A percentile compares a stretch with the other conserved stretches of the same genome.
Conservation (phyloP, 2,113 vertebrate genomes). For the Anseranas semipalmata region DNA sequence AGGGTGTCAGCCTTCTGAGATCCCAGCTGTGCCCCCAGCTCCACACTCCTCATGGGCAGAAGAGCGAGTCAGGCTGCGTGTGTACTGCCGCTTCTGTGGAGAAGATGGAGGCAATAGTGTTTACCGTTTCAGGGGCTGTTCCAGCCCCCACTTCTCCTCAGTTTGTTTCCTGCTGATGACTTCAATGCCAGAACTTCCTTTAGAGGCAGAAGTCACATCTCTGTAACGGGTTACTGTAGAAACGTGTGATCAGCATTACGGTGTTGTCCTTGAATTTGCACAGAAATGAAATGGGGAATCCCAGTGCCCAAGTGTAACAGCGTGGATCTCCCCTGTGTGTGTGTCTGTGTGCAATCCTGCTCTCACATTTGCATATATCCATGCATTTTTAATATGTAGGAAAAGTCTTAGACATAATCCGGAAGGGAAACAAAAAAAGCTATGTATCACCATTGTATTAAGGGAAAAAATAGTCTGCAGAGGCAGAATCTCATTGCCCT, state of each 20-base stretch:
- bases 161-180: background rate
- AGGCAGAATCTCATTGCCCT: background rate
- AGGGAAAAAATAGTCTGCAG: background rate
- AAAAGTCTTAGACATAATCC: background rate
- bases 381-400: background rate
- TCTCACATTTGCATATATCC: background rate
- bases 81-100: background rate
- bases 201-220: background rate
- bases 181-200: background rate
- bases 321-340: background rate
- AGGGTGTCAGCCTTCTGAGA: background rate
- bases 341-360: background rate
- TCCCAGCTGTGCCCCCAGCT: constrained; percentile 1
- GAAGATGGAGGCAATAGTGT: background rate
- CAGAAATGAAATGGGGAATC: background rate
- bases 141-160: background rate
- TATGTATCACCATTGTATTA: background rate
- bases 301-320: background rate
- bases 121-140: background rate
- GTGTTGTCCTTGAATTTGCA: background rate
- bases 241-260: background rate
- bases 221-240: background rate
- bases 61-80: background rate
- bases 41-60: background rate
- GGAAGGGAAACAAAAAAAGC: background rate